Conservation (phyloP, 2,888 invertebrate species). For the Machimus rusticus region DNA sequence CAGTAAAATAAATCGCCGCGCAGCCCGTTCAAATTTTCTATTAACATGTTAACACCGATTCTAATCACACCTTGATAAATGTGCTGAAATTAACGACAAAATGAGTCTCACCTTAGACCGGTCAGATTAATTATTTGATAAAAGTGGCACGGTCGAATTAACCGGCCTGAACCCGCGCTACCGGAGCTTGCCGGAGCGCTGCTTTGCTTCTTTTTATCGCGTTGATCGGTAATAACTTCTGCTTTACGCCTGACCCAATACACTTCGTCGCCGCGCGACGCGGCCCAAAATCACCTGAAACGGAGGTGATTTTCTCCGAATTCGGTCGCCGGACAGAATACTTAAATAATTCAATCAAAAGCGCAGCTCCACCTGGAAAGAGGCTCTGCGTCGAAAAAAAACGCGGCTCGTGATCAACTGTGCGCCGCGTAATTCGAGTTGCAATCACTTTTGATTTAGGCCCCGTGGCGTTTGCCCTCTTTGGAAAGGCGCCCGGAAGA, state of each 20-base stretch:
- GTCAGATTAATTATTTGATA: slow-evolving; percentile 32
- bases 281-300: background rate
- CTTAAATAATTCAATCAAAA: slow-evolving; percentile 1
- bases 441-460: slow-evolving; percentile 35
- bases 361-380: background rate
- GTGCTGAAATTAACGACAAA: background rate
- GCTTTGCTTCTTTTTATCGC: background rate
- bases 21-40: background rate
- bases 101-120: slow-evolving; percentile 12
- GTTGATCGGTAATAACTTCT: slow-evolving; percentile 27
- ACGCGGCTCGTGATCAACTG: background rate
- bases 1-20: background rate
- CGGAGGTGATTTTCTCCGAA: background rate
- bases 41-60: slow-evolving; percentile 21
- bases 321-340: background rate
- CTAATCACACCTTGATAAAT: background rate
- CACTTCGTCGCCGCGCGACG: background rate
- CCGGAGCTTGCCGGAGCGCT: background rate
- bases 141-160: background rate
- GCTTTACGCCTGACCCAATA: slow-evolving; percentile 7
- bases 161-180: background rate
- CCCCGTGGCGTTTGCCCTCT: background rate
- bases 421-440: slow-evolving; percentile 35
- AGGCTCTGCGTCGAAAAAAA: background rate
- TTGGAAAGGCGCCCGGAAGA: slow-evolving; percentile 19